Evolutionary conservation across 2,888 invertebrate species (phyloP).

Genomic region (Cyclophora albipunctata): DNA sequence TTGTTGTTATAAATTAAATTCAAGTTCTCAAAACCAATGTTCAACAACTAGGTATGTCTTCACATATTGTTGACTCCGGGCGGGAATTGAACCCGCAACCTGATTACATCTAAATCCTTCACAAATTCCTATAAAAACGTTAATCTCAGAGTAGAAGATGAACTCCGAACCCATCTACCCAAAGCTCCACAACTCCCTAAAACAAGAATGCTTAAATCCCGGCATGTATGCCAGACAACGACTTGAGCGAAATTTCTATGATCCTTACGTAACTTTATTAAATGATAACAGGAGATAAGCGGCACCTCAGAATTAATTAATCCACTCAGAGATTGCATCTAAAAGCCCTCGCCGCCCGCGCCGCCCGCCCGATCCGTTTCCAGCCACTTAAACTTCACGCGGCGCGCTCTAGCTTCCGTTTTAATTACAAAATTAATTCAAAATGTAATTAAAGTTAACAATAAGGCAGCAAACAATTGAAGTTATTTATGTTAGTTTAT

Average conservation of each 20-base stretch:
- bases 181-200: too few relatives aligned
- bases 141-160: too few relatives aligned
- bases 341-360: conserved; percentile 51
- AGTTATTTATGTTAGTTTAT: conserved; percentile 77
- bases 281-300: conserved; percentile 74
- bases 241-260: conserved; percentile 45
- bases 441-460: conserved; percentile 78
- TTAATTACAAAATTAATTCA: conserved; percentile 78
- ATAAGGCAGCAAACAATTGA: conserved; percentile 77
- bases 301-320: conserved; percentile 76
- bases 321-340: conserved; percentile 76
- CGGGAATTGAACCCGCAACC: too few relatives aligned
- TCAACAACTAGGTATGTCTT: too few relatives aligned
- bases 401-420: conserved; percentile 76
- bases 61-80: too few relatives aligned
- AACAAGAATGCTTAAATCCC: too few relatives aligned
- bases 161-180: too few relatives aligned
- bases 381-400: conserved; percentile 76
- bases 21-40: too few relatives aligned
- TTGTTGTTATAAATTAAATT: too few relatives aligned
- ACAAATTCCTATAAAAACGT: too few relatives aligned
- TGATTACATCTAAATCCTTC: too few relatives aligned
- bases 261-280: conserved; percentile 68
- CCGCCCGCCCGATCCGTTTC: conserved; percentile 70
- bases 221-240: not conserved